A percentile compares a stretch with the other conserved stretches of the same genome.
Conservation (phyloP, 2,797 vertebrate species). For the Tiaroga cobitis region DNA sequence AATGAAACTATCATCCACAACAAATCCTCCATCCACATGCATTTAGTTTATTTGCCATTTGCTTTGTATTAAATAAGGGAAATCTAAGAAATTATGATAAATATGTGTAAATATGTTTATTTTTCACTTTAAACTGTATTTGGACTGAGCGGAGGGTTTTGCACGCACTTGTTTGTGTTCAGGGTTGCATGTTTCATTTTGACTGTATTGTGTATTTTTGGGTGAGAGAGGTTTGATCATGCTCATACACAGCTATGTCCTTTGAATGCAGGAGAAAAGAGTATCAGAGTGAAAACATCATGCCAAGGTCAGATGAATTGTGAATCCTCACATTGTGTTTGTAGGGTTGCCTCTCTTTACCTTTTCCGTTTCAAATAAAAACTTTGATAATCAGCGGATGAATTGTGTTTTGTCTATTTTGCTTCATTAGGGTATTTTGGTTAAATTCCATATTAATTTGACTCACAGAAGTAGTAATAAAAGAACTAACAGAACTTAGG, state of each 20-base stretch:
- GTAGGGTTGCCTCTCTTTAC: slow-evolving; percentile 39
- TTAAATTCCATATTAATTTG: too few species aligned
- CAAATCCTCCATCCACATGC: slow-evolving; percentile 12
- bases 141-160: slow-evolving; percentile 22
- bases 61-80: slow-evolving; percentile 71
- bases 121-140: slow-evolving; percentile 66
- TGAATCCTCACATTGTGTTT: slow-evolving; percentile 9
- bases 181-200: slow-evolving; percentile 60
- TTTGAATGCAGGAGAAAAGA: neutral
- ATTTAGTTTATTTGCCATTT: slow-evolving; percentile 56
- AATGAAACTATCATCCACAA: slow-evolving; percentile 47
- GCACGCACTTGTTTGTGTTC: slow-evolving; percentile 62
- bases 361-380: slow-evolving; percentile 49
- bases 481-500: too few species aligned
- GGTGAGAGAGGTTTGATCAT: slow-evolving; percentile 61
- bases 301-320: neutral
- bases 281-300: neutral
- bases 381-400: neutral
- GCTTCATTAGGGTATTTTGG: neutral
- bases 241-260: slow-evolving; percentile 18
- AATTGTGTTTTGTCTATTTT: neutral
- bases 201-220: slow-evolving; percentile 51
- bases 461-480: too few species aligned
- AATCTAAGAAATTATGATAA: slow-evolving; percentile 66
- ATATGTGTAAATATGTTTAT: slow-evolving; percentile 70